Evolutionary conservation across 2,888 invertebrate genomes (phyloP).

Genomic region (Falcaria lacertinaria): DNA sequence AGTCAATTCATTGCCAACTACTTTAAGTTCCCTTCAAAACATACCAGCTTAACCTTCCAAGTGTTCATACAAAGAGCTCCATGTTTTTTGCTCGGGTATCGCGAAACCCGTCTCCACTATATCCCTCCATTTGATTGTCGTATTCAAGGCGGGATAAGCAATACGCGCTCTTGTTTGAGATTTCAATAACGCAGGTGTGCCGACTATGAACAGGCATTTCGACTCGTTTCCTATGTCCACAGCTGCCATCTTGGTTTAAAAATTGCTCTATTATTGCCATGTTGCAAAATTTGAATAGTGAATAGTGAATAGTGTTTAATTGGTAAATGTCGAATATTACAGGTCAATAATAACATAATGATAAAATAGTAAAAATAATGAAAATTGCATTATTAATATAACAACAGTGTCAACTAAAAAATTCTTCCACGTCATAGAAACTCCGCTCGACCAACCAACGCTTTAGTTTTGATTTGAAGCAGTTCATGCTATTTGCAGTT

Average conservation of each 20-base stretch:
- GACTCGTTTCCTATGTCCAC: slow-evolving; percentile 30
- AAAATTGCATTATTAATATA: too few relatives aligned
- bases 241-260: slow-evolving; percentile 22
- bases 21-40: neutral
- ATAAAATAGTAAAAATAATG: too few relatives aligned
- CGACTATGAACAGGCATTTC: slow-evolving; percentile 22
- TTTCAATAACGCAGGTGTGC: slow-evolving; percentile 43
- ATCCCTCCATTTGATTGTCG: slow-evolving; percentile 38
- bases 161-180: slow-evolving; percentile 18
- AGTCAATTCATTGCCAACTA: too few relatives aligned
- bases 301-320: too few relatives aligned
- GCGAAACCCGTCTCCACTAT: slow-evolving; percentile 27
- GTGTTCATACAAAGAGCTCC: neutral
- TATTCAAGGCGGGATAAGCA: slow-evolving; percentile 38
- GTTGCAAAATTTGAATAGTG: too few relatives aligned
- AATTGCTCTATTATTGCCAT: slow-evolving; percentile 7
- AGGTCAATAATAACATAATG: too few relatives aligned
- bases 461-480: too few relatives aligned
- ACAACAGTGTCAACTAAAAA: too few relatives aligned
- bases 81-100: slow-evolving; percentile 35
- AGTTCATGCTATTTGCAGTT: too few relatives aligned
- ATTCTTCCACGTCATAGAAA: too few relatives aligned
- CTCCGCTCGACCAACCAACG: too few relatives aligned
- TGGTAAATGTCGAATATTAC: too few relatives aligned
- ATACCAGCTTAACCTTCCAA: neutral